Evolutionary conservation across 2,797 vertebrate species (phyloP).

Genomic region (Neomorphus geoffroyi): DNA sequence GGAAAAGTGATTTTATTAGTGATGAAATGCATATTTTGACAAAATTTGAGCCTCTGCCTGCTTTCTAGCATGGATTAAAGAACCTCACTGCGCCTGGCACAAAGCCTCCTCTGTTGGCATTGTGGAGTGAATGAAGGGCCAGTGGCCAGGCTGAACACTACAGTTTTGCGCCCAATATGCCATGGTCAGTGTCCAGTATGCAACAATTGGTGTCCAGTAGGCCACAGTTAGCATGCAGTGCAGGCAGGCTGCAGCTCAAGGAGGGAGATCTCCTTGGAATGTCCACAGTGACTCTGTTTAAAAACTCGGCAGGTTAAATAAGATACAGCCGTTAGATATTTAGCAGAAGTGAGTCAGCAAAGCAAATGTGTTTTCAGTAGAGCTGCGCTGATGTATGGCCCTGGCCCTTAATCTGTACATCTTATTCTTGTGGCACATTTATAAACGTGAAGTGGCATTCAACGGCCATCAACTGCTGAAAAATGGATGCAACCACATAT

Average conservation of each 20-base stretch:
- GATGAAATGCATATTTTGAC: neutral
- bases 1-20: neutral
- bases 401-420: neutral
- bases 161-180: fast-evolving
- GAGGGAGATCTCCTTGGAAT: neutral
- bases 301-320: neutral
- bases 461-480: neutral
- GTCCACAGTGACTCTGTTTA: neutral
- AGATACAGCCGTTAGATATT: neutral
- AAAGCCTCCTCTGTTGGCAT: fast-evolving
- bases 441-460: neutral
- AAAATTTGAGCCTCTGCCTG: neutral
- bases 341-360: neutral
- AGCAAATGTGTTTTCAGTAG: neutral
- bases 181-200: fast-evolving
- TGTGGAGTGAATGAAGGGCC: neutral
- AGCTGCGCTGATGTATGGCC: neutral
- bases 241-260: neutral
- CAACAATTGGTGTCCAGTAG: neutral
- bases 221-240: fast-evolving
- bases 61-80: neutral
- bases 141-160: neutral
- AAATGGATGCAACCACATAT: neutral
- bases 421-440: neutral
- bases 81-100: neutral